A percentile compares a stretch with the other conserved stretches of the same genome.
phyloP scores from a whole-genome alignment of 2,888 invertebrate genomes.

The Calameuta filiformis region DNA sequence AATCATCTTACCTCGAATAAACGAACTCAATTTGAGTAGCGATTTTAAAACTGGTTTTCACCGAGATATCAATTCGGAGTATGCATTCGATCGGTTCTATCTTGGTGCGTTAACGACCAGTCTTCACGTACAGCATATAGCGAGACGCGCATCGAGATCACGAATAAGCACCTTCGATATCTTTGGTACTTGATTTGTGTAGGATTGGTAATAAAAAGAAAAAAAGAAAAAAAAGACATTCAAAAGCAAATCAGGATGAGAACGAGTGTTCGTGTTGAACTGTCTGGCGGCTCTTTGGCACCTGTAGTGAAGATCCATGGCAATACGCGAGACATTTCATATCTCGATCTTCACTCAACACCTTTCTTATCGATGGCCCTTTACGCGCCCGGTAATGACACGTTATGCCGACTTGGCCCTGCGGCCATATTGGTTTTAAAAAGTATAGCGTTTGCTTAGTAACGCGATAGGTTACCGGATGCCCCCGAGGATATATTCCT shows the following conservation, averaged over 20 bases:
- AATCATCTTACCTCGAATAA: background rate
- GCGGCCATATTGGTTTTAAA: constrained; percentile 50
- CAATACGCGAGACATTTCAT: constrained; percentile 27
- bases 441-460: constrained; percentile 59
- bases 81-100: background rate
- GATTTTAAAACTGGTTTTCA: background rate
- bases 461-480: constrained; percentile 44
- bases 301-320: background rate
- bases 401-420: constrained; percentile 42
- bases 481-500: background rate
- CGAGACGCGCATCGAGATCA: background rate
- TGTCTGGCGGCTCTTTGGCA: background rate
- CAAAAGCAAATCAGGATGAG: background rate
- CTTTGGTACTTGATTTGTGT: background rate
- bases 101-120: background rate
- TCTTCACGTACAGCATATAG: background rate
- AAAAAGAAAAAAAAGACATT: background rate
- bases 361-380: constrained; percentile 60
- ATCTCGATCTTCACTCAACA: constrained; percentile 63
- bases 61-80: background rate
- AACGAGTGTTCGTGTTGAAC: background rate
- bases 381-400: constrained; percentile 57
- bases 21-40: background rate
- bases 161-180: background rate
- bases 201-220: background rate